A percentile compares a stretch with the other conserved stretches of the same genome.
phyloP scores from a whole-genome alignment of 2,888 invertebrate genomes.

The Bombylius discolor region DNA sequence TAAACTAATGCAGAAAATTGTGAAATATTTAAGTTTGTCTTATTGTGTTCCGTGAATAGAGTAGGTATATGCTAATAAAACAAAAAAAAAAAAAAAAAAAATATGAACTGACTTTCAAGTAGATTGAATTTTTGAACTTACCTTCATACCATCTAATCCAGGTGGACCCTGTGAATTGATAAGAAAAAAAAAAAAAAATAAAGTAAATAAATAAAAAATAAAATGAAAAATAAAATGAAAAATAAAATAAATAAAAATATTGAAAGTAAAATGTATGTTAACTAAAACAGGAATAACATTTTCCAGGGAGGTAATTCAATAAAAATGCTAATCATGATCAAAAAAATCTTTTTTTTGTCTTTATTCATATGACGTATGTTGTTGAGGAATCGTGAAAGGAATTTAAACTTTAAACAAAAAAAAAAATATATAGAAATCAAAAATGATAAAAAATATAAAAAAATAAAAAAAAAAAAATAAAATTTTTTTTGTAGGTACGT shows the following conservation, averaged over 20 bases:
- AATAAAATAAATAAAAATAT: background rate
- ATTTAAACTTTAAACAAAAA: background rate
- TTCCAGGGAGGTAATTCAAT: background rate
- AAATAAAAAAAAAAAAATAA: conserved; percentile 3
- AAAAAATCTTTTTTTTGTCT: background rate
- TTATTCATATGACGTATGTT: background rate
- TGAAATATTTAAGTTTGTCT: conserved; percentile 18
- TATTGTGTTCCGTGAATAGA: background rate
- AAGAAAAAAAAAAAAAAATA: conserved; percentile 4
- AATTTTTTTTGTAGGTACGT: too few species aligned
- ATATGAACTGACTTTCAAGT: too few species aligned
- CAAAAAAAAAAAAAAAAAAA: too few species aligned
- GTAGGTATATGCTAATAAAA: background rate
- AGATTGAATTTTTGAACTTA: conserved; percentile 38
- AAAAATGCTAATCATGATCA: background rate
- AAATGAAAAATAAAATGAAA: background rate
- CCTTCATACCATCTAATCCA: conserved; percentile 93
- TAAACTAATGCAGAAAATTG: background rate
- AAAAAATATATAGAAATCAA: conserved; percentile 1
- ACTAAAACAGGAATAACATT: background rate
- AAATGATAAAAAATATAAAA: conserved; percentile 2
- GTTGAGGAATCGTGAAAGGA: background rate
- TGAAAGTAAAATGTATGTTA: background rate
- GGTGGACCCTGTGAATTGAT: conserved; percentile 59
- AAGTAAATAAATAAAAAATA: background rate